Base-by-base conservation (phyloP, 2,888 invertebrate genomes). In the Argyresthia albistria region DNA sequence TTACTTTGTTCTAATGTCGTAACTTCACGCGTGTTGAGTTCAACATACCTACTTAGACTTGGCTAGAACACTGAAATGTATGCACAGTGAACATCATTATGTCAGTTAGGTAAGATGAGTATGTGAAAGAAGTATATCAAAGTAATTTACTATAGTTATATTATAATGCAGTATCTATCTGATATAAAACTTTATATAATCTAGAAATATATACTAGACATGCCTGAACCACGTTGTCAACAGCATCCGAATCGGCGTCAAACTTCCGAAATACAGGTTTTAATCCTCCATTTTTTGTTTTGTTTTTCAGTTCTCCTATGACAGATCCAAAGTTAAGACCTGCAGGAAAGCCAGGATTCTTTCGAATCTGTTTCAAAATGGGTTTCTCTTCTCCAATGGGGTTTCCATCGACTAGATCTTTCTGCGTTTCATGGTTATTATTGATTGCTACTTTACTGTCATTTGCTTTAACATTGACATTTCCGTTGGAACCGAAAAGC, bases 261-360 rank as follows among this genome's bases (percentile, higher is more conserved):
- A 86, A 84, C 60, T 86, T 86, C 66, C 73, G 81, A 60, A 87
- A 86, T 49, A 87, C 86, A 1, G 87, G 86, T 61, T 84, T 86
- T 16, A 83, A 62, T 47, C 74, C 75, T 9, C 78, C 80, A 56
- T 80, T 80, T 55, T 70, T 76, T 1, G 87, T 86, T 69, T 81
- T 86, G 55, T 68, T 75, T 60, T 80, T 86, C 56, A 87, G 62
- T 59, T 87, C 87, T 43, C 87, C 87, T 53, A 87, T 86, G 15
- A 87, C 77, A 35, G 84, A 86, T 51, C 86, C 84, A 54, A 86
- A 87, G 59, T 82, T 82, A 9, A 86, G 63, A 35, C 79, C 79
- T 8, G 64, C 59, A 14, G 81, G 82, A 54, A 80, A 62, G 1
- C 76, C 82, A 9, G 80, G 63, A 54, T 79, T 83, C 56, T 74